Evolutionary conservation across 2,113 vertebrate species (phyloP), one percentile per base, ranked within the genome.

Genomic region (Oreochromis tanganicae): DNA sequence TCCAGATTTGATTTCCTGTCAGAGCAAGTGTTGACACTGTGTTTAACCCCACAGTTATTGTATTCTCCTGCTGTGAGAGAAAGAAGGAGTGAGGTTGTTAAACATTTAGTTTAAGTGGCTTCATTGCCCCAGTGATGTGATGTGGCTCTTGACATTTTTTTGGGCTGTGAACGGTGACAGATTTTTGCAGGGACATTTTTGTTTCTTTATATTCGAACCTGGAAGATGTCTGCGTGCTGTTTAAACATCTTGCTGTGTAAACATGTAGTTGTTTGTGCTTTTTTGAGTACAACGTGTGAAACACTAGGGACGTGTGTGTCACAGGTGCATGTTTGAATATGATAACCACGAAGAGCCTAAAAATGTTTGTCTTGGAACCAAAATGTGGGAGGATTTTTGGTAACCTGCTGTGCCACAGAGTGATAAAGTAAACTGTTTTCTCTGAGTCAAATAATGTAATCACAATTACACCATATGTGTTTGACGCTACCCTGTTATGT

Each of bases 161-260:
- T 1, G 3, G 71, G 27, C 56, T 24, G 48, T 56, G 46, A 54
- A 82, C 4, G 29, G 24, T 4, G 16, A 21, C 32, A 50, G 79
- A 88, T 68, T 13, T 29, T 10, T 82, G 24, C 12, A 41, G 0
- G 38, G 14, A 81, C 5, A 90, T 84, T 78, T 66, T 66, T 66
- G 17, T 13, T 66, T 38, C 87, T 86, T 78, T 19, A 71, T 83
- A 90, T 93, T 95, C 61, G 8, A 87, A 83, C 16, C 79, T 16
- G 13, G 56, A 85, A 88, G 56, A 83, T 83, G 71, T 83, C 43
- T 73, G 24, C 27, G 2, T 32, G 14, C 4, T 9, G 79, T 81
- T 84, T 59, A 48, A 46, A n/a, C 0, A 27, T 24, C 16, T 73
- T 1, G 32, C 55, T 9, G 50, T 56, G 83, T 17, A 16, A 89